These are phyloP conservation scores for Caenorhabditis afra DNA, from an alignment of 2,888 invertebrate species.

Conservation along the genomic window DNA sequence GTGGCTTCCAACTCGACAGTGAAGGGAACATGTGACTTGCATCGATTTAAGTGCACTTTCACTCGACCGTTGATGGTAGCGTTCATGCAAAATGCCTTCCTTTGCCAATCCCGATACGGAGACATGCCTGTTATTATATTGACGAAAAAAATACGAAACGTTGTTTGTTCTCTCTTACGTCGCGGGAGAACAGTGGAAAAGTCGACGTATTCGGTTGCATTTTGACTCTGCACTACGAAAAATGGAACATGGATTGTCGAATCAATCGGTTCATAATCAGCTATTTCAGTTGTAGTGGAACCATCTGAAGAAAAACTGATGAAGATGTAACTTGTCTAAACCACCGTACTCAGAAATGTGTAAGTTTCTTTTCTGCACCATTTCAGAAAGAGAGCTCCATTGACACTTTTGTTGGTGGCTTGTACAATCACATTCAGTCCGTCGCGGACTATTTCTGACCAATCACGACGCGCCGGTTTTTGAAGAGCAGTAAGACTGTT, in stretches of 20 bases:
- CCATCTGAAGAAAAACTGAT: conserved; percentile 9
- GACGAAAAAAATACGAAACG: background rate
- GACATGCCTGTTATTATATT: background rate
- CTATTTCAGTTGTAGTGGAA: background rate
- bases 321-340: background rate
- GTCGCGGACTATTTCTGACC: background rate
- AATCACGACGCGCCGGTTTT: background rate
- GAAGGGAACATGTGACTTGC: background rate
- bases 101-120: conserved; percentile 2
- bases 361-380: conserved; percentile 3
- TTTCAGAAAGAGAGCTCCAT: conserved; percentile 4
- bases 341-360: conserved; percentile 2
- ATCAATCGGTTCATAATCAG: background rate
- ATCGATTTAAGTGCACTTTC: conserved; percentile 19
- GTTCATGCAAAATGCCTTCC: conserved; percentile 28
- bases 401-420: background rate
- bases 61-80: conserved; percentile 13
- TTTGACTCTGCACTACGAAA: background rate
- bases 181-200: conserved; percentile 34
- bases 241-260: conserved; percentile 17
- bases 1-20: background rate
- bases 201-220: conserved; percentile 16
- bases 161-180: conserved; percentile 9
- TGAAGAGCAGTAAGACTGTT: background rate
- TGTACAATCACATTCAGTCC: conserved; percentile 5